These are phyloP conservation scores for Pionites leucogaster DNA, from an alignment of 2,113 vertebrate species.

Conservation along the genomic window DNA sequence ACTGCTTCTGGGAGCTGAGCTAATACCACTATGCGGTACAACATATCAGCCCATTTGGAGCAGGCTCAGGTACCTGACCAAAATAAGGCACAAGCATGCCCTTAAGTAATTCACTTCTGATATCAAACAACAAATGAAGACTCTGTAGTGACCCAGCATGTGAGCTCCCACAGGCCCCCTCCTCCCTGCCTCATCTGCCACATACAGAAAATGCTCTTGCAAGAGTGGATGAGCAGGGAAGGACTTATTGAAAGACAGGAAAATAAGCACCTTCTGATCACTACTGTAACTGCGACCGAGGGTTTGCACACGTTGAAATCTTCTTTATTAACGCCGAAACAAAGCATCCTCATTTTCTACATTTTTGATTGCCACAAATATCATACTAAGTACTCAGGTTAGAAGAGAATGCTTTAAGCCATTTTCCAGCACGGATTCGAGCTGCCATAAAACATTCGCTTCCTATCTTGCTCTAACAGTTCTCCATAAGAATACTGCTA, in stretches of 20 bases:
- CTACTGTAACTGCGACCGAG: neutral
- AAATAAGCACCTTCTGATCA: neutral
- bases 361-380: constrained; percentile 30
- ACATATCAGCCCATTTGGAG: constrained; percentile 1
- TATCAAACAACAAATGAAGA: constrained; percentile 30
- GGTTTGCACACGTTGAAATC: constrained; percentile 1
- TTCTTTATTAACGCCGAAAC: constrained; percentile 34
- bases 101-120: constrained; percentile 18
- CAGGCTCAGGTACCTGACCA: constrained; percentile 11
- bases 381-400: neutral
- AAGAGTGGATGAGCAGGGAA: neutral
- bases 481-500: constrained; percentile 27
- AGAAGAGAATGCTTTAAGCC: constrained; percentile 26
- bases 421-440: neutral
- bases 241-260: neutral
- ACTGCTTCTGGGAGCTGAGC: constrained; percentile 44
- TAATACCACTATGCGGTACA: constrained; percentile 44
- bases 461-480: constrained; percentile 27
- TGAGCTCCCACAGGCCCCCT: neutral
- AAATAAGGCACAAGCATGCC: neutral
- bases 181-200: neutral
- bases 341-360: neutral
- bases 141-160: neutral
- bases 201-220: neutral
- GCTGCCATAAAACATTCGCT: neutral